These are phyloP conservation scores for Mustela nigripes DNA, from an alignment of 2,113 vertebrate species.

Conservation along the genomic window DNA sequence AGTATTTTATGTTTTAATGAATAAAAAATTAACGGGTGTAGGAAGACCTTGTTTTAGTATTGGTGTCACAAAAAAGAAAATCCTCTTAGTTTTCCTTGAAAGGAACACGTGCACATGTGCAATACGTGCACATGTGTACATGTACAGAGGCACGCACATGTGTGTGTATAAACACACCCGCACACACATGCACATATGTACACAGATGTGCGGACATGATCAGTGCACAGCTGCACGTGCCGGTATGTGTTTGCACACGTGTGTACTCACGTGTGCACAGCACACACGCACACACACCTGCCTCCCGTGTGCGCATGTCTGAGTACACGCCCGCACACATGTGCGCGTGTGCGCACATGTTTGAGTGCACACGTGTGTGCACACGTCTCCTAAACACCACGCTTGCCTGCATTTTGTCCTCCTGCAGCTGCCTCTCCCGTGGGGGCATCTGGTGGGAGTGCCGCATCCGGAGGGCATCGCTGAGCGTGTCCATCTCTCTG, in stretches of 20 bases:
- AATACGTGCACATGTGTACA: too few relatives aligned
- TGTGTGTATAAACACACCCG: background rate
- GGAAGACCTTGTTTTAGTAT: background rate
- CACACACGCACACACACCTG: background rate
- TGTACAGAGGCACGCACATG: too few relatives aligned
- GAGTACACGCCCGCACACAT: background rate
- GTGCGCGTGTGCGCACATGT: too few relatives aligned
- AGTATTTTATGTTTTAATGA: background rate
- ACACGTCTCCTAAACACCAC: background rate
- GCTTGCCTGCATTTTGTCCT: background rate
- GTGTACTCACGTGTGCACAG: accelerated
- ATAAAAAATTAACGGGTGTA: background rate
- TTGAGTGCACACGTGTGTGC: background rate
- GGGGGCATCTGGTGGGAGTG: background rate
- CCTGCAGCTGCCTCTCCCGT: too few relatives aligned
- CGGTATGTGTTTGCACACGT: too few relatives aligned
- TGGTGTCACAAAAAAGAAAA: background rate
- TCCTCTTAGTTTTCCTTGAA: background rate
- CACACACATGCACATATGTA: background rate
- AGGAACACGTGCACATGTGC: accelerated
- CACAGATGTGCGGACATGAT: too few relatives aligned
- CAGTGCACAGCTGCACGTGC: too few relatives aligned
- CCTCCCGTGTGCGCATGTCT: too few relatives aligned
- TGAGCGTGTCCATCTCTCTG: too few relatives aligned
- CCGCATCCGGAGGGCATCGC: background rate